Base-by-base conservation (phyloP, 2,113 vertebrate genomes). In the Syngnathus floridae region DNA sequence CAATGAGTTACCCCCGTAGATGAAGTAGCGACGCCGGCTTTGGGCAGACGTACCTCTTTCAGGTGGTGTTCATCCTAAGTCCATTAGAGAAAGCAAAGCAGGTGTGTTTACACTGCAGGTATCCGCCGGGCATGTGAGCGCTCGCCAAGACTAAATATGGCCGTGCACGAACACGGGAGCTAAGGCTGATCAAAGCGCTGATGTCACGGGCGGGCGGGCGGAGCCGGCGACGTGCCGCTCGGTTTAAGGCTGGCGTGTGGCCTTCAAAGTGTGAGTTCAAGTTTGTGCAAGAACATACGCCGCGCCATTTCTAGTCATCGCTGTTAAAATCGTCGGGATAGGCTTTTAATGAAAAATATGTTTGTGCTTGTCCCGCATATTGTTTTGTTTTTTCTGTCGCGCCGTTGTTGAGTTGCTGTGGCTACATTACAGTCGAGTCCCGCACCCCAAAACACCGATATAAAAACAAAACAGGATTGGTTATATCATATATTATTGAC, bases 91-190 rank as follows among this genome's bases (percentile, higher is more conserved):
- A 71, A 43, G 58, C n/a, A 17, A 12, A 62, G 78, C 88, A 84
- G 84, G 85, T 86, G 85, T 87, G 82, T 87, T 86, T 82, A 82
- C 74, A 75, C 67, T 66, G 56, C 75, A 84, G 78, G 86, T 86
- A 85, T 82, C 73, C 74, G 22, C 73, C 74, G 22, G 73, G 75
- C 84, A 81, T 74, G 80, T 69, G 12, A 83, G 85, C 82, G 81
- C 87, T 90, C 84, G 88, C 76, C 73, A 76, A n/a, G 66, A 85
- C 86, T 90, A 90, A 89, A 90, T 87, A 83, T 84, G 86, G 87
- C 90, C 86, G 85, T 85, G 86, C 85, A 84, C 87, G 86, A 81
- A 84, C 81, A 80, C 80, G 84, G 66, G 80, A 73, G 78, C 26
- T 79, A 72, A 85, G 82, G 82, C 81, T 82, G 87, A 90, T 90